Conservation (phyloP, 2,797 vertebrate genomes). For the Gorsachius magnificus region DNA sequence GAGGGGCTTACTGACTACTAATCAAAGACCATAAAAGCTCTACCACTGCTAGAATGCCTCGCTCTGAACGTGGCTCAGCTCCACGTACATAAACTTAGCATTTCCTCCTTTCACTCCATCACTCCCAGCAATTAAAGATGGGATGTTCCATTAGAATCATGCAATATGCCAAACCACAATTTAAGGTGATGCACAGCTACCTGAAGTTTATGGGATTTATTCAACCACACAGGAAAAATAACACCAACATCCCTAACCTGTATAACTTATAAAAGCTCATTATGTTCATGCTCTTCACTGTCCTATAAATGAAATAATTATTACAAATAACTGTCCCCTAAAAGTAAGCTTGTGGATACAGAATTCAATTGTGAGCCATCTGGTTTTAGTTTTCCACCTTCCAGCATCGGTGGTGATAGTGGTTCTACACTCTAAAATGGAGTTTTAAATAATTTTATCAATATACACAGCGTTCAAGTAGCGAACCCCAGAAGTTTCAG, state of each 20-base stretch:
- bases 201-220: not conserved
- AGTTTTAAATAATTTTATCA: not conserved
- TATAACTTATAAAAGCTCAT: not conserved
- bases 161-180: not conserved
- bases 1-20: not conserved
- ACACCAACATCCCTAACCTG: not conserved
- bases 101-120: not conserved
- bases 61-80: not conserved
- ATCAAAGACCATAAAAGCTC: not conserved
- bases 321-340: not conserved
- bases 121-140: not conserved
- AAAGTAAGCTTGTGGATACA: not conserved
- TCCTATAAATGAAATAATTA: not conserved
- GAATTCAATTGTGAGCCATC: not conserved
- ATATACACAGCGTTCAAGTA: not conserved
- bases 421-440: not conserved
- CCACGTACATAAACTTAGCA: not conserved
- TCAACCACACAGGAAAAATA: not conserved
- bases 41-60: not conserved
- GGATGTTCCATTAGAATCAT: not conserved
- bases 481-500: not conserved
- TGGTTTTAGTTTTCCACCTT: not conserved
- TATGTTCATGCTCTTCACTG: not conserved
- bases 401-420: rapidly evolving
- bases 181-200: not conserved